Evolutionary conservation across 2,888 invertebrate species (phyloP).

Genomic region (Frankliniella fusca): DNA sequence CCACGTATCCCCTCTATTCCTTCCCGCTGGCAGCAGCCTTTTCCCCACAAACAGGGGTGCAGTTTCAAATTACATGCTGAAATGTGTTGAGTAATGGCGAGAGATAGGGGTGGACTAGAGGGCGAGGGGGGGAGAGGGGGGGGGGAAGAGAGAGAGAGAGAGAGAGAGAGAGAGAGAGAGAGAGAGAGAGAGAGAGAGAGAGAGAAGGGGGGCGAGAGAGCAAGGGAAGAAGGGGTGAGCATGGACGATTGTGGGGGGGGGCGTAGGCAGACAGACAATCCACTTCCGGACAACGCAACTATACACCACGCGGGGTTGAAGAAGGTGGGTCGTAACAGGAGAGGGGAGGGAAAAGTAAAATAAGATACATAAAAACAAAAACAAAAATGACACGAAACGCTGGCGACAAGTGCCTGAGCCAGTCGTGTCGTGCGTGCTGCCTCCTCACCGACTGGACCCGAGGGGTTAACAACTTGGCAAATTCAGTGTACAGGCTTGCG

Average conservation of each 20-base stretch:
- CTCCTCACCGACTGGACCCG: too few relatives aligned
- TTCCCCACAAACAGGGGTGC: not conserved
- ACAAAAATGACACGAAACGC: too few relatives aligned
- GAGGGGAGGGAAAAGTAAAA: too few relatives aligned
- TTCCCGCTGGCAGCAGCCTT: not conserved
- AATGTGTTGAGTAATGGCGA: not conserved
- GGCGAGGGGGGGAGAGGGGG: not conserved
- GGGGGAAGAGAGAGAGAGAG: not conserved
- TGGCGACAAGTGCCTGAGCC: too few relatives aligned
- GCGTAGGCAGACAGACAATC: not conserved
- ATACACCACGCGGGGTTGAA: not conserved
- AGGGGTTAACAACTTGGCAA: too few relatives aligned
- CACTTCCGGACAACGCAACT: not conserved
- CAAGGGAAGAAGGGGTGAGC: too few relatives aligned
- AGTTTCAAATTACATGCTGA: constrained; percentile 7
- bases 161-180: constrained; percentile 19
- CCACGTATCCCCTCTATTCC: not conserved
- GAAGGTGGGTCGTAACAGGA: not conserved
- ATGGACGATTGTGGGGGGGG: too few relatives aligned
- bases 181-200: constrained; percentile 20
- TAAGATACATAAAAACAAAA: too few relatives aligned
- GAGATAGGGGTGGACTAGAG: not conserved
- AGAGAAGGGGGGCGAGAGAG: not conserved
- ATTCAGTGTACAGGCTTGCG: too few relatives aligned
- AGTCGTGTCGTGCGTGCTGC: too few relatives aligned